Evolutionary conservation across 1,140 invertebrate genomes (phyloP).

Genomic region (Caerostris darwini): DNA sequence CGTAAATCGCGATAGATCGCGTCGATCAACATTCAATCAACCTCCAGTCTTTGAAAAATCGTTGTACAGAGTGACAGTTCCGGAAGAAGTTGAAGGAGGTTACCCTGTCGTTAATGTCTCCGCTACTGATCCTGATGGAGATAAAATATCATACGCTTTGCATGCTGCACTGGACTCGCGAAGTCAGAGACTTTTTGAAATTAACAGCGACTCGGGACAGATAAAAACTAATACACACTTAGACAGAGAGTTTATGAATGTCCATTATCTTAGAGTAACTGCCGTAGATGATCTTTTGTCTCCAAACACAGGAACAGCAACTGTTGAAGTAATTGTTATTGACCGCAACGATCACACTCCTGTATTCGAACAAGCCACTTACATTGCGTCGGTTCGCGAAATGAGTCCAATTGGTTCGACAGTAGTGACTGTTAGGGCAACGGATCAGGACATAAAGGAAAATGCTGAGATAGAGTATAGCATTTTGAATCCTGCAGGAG

Average conservation of each 20-base stretch:
- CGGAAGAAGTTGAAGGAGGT: conserved; percentile 93
- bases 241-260: conserved; percentile 93
- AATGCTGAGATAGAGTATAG: conserved; percentile 87
- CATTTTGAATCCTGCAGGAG: conserved; percentile 90
- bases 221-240: conserved; percentile 91
- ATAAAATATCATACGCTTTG: conserved; percentile 88
- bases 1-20: not conserved
- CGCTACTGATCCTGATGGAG: conserved; percentile 90
- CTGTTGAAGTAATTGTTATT: conserved; percentile 90
- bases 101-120: conserved; percentile 89
- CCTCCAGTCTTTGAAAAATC: conserved; percentile 89
- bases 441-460: conserved; percentile 93
- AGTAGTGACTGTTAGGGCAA: conserved; percentile 93
- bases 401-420: conserved; percentile 92
- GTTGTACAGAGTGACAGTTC: conserved; percentile 91
- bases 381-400: conserved; percentile 91
- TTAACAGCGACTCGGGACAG: conserved; percentile 90
- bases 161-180: conserved; percentile 92
- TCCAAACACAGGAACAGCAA: conserved; percentile 92
- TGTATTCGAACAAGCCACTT: conserved; percentile 90
- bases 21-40: conserved; percentile 40
- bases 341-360: conserved; percentile 97
- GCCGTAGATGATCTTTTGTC: conserved; percentile 90
- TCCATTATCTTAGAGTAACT: conserved; percentile 86
- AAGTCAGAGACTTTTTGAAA: conserved; percentile 92